These are phyloP conservation scores for Zophobas atratus DNA, from an alignment of 1,140 invertebrate species.

Conservation along the genomic window DNA sequence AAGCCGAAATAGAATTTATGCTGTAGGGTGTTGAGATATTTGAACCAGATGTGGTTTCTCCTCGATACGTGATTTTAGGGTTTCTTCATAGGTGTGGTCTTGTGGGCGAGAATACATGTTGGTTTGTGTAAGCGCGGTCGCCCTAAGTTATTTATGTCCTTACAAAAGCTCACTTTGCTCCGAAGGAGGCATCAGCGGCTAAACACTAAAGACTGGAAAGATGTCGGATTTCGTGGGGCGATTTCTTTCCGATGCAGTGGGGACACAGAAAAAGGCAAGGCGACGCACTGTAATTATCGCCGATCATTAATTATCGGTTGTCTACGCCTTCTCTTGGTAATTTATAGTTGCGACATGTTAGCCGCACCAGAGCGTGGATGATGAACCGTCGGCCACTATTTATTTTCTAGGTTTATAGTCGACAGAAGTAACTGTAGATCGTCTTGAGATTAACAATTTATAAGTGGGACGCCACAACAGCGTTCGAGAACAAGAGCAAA, in stretches of 20 bases:
- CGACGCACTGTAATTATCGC: conserved; percentile 16
- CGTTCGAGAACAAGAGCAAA: conserved; percentile 16
- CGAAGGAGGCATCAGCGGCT: background rate
- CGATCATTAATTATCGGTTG: conserved; percentile 37
- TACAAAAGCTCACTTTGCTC: background rate
- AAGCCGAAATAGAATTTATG: conserved; percentile 40
- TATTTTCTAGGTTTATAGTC: conserved; percentile 41
- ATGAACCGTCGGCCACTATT: conserved; percentile 30
- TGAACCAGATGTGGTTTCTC: conserved; percentile 28
- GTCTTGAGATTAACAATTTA: conserved; percentile 30
- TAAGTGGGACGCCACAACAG: conserved; percentile 23
- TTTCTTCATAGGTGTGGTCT: background rate
- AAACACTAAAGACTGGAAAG: background rate
- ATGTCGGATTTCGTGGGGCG: too few relatives aligned
- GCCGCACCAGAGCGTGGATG: conserved; percentile 36
- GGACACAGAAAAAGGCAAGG: background rate
- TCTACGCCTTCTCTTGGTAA: conserved; percentile 36
- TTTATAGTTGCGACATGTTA: conserved; percentile 40
- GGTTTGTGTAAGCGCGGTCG: background rate
- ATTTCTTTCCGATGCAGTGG: background rate
- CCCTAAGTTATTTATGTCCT: conserved; percentile 2
- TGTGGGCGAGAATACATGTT: conserved; percentile 5
- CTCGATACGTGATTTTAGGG: conserved; percentile 8
- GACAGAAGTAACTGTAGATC: conserved; percentile 22
- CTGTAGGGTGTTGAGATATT: conserved; percentile 38